Conservation (phyloP, 2,113 vertebrate genomes). For the Herpailurus yagouaroundi region DNA sequence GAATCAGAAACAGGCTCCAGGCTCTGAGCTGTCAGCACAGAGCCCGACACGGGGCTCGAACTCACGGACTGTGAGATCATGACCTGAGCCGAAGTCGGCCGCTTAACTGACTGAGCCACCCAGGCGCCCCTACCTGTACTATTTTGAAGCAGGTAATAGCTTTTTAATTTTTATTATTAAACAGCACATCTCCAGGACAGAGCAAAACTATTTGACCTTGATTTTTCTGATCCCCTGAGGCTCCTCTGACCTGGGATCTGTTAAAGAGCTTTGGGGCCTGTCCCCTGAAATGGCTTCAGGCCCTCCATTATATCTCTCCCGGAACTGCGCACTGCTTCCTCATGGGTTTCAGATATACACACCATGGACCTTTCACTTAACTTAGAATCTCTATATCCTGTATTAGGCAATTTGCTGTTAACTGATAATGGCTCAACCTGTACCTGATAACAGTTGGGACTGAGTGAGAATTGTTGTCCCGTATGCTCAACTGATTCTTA, state of each 20-base stretch:
- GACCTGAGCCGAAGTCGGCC: no score
- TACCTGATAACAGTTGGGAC: not conserved
- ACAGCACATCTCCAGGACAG: not conserved
- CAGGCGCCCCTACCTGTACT: not conserved
- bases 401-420: not conserved
- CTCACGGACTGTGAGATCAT: no score
- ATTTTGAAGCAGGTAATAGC: not conserved
- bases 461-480: not conserved
- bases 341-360: not conserved
- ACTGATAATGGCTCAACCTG: not conserved
- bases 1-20: no score
- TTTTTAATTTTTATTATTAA: slow-evolving; percentile 36
- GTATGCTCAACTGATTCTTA: not conserved
- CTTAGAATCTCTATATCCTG: not conserved
- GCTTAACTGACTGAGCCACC: no score
- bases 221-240: not conserved
- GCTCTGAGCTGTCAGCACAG: no score
- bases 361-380: not conserved
- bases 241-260: not conserved
- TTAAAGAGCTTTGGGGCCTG: not conserved
- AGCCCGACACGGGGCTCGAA: no score
- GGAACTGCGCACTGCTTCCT: not conserved
- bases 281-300: not conserved
- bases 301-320: accelerated
- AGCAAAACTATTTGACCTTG: not conserved